Base-by-base conservation (phyloP, 1,140 invertebrate species). In the Lasioglossum albipes region DNA sequence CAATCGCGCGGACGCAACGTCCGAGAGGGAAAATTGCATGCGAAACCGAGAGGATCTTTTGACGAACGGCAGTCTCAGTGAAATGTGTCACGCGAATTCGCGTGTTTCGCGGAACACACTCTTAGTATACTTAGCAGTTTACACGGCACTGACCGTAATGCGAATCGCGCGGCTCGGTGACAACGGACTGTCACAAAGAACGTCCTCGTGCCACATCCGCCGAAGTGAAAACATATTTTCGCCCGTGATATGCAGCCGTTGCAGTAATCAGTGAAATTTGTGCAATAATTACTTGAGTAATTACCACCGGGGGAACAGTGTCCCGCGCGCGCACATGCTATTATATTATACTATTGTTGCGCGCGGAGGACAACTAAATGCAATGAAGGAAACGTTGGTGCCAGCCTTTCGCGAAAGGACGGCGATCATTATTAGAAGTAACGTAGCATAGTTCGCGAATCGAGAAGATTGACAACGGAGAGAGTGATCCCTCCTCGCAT, bases 191-290 rank as follows among this genome's bases (percentile, higher is more conserved):
- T 79, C 75, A 86, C 73, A 79, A 85, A 83, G 80, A 79, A 82
- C 74, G 85, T 84, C 86, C 86, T 87, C 79, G 86, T 87, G 76
- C 79, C 79, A 87, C 69, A 87, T 87, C 73, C 3, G 57, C 41
- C 57, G 57, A 70, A 75, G 77, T 71, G 77, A 84, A 87, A 81
- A 81, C 74, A 75, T 74, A 85, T 75, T 85, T 85, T 85, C 75
- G 75, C 79, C 72, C 27, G 62, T 52, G 66, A 79, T 72, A 79
- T 78, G 78, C 72, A 45, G 69, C 41, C n/a, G 61, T 61, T 49
- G 65, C 13, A 36, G 57, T 20, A 74, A 61, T 45, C 4, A 65
- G 72, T 7, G 45, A 52, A 65, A 65, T 75, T 54, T 65, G 9
- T 41, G 42, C 64, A 45, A 72, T 61, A 61, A 57, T 36, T 41